These are phyloP conservation scores for Pachydiplax longipennis DNA, from an alignment of 2,888 invertebrate genomes.

Conservation along the genomic window DNA sequence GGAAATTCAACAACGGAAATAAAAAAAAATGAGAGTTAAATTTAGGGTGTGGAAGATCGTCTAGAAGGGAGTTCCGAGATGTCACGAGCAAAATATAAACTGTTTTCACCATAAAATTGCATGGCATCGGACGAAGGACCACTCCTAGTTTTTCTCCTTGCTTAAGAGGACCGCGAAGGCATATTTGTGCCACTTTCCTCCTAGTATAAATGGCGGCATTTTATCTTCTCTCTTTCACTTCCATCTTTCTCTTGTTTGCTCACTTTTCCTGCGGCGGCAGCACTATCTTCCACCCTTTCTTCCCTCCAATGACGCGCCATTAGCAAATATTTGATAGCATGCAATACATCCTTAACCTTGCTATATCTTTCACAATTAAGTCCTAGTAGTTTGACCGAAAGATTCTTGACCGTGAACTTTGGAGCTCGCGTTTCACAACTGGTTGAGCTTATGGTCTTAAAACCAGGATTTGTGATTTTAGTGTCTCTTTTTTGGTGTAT, in stretches of 20 bases:
- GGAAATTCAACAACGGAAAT: no score
- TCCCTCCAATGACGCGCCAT: not conserved
- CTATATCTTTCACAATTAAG: not conserved
- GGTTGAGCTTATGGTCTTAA: not conserved
- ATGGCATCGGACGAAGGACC: not conserved
- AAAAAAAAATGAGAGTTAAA: no score
- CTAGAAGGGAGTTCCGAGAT: no score
- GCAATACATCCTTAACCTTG: not conserved
- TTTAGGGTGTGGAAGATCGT: no score
- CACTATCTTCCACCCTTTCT: not conserved
- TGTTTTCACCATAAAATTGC: not conserved
- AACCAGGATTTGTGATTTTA: not conserved
- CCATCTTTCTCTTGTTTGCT: not conserved
- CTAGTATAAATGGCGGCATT: not conserved
- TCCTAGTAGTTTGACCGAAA: not conserved
- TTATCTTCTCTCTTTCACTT: not conserved
- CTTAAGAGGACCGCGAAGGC: not conserved
- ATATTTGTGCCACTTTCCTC: not conserved
- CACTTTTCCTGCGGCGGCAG: not conserved
- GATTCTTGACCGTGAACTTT: slow-evolving; percentile 31
- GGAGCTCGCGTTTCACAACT: not conserved
- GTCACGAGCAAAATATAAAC: no score
- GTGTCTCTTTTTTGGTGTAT: not conserved
- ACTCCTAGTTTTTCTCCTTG: not conserved
- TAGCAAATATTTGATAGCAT: not conserved